Conservation (phyloP, 1,140 invertebrate genomes). For the Drosophila pachea region DNA sequence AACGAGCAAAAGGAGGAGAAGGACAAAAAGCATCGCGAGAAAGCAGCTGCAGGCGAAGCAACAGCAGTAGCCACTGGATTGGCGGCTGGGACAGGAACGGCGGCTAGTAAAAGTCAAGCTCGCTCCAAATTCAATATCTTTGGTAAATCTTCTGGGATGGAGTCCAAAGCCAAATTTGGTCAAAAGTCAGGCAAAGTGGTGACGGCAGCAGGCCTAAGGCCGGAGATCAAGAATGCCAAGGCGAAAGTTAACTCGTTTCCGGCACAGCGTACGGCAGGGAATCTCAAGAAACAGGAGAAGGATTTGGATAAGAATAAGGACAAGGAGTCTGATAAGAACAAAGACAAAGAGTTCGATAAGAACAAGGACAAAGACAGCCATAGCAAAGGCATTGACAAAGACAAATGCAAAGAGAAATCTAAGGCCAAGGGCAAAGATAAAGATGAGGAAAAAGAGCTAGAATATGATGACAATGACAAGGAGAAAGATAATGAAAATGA, state of each 20-base stretch:
- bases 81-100: neutral
- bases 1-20: constrained; percentile 78
- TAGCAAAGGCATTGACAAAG: no score
- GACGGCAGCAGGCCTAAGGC: constrained; percentile 22
- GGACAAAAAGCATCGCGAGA: constrained; percentile 38
- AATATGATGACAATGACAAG: neutral
- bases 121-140: neutral
- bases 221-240: constrained; percentile 78
- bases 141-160: constrained; percentile 26
- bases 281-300: constrained; percentile 37
- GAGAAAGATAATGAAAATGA: no score
- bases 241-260: constrained; percentile 77
- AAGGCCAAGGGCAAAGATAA: constrained; percentile 14
- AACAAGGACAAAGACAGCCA: neutral
- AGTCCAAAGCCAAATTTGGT: constrained; percentile 39
- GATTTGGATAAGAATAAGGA: constrained; percentile 18
- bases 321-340: constrained; percentile 9
- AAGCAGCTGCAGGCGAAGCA: constrained; percentile 23
- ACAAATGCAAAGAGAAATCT: neutral
- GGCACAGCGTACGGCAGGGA: constrained; percentile 24
- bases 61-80: constrained; percentile 24
- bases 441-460: constrained; percentile 6
- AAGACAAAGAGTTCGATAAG: constrained; percentile 28
- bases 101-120: neutral
- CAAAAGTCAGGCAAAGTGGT: constrained; percentile 53